Base-by-base conservation (phyloP, 2,113 vertebrate species). In the Cochlearius cochlearius region DNA sequence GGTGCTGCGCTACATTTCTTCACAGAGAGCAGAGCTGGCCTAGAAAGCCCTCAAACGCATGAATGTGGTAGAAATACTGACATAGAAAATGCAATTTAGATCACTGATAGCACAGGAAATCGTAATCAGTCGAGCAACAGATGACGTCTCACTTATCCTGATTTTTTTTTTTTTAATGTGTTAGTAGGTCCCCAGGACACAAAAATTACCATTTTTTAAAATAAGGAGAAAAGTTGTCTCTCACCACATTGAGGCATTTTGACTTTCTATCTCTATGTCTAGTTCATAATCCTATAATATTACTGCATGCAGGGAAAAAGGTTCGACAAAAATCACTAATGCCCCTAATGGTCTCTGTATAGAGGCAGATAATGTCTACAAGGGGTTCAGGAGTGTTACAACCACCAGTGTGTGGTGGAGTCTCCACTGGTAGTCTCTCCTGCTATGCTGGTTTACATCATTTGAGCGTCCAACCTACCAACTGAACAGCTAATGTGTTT, bases 71-170 rank as follows among this genome's bases (percentile, higher is more conserved):
- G 80, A 91, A 93, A 89, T 49, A 86, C 26, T 84, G 86, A 68
- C 39, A 60, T 20, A 75, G 56, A 73, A 95, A 88, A 85, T 58
- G 41, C 21, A 69, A 29, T 91, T 95, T 91, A 82, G 22, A 74
- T 64, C 39, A 84, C 5, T n/a, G 32, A 62, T 56, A 90, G 47
- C 26, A 67, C 29, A 69, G 85, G 41, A 87, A 67, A 43, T 49
- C 13, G 19, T 73, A 78, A 86, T 82, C 67, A 73, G 8, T 64
- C 1, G 5, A 92, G 47, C 14, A 88, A 47, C 12, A 76, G 20
- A 12, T 86, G 41, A 93, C 62, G 27, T 55, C 26, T 81, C 21
- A 34, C 47, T 86, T 47, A 58, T 56, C 10, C 32, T 50, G 34
- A 58, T 59, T n/a, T 21, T 41, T 13, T 34, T 12, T 67, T 11